These are phyloP conservation scores for Eristalis intricaria DNA, from an alignment of 2,888 invertebrate species.

Conservation along the genomic window DNA sequence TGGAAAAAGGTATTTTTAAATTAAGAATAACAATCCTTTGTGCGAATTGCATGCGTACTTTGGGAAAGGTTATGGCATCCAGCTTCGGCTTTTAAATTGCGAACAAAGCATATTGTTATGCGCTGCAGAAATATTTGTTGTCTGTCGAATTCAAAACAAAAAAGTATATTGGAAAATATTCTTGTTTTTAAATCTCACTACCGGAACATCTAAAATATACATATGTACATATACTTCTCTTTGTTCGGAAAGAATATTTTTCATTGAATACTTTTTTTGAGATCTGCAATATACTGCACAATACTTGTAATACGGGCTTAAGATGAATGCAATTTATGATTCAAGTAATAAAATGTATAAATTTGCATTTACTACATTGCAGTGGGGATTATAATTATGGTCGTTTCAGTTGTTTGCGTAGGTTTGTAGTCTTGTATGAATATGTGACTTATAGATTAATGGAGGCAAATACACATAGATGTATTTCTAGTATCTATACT, in stretches of 20 bases:
- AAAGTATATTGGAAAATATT: neutral
- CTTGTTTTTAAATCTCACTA: neutral
- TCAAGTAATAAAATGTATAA: neutral
- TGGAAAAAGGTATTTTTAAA: constrained; percentile 83
- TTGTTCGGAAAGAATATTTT: neutral
- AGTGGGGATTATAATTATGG: neutral
- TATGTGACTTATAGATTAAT: no score
- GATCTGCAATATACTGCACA: neutral
- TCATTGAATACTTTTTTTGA: neutral
- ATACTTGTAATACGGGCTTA: neutral
- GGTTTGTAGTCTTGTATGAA: neutral
- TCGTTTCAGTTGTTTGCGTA: neutral
- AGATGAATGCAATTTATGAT: neutral
- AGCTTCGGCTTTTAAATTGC: neutral
- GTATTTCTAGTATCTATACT: no score
- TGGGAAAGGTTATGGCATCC: constrained; percentile 17
- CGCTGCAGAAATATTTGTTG: neutral
- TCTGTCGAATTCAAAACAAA: neutral
- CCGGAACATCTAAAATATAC: neutral
- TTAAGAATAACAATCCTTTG: constrained; percentile 40
- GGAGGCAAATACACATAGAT: no score
- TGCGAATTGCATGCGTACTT: constrained; percentile 7
- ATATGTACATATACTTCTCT: neutral
- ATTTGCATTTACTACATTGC: neutral
- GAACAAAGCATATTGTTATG: constrained; percentile 1